phyloP scores from a whole-genome alignment of 2,888 invertebrate species.

The Troides aeacus region DNA sequence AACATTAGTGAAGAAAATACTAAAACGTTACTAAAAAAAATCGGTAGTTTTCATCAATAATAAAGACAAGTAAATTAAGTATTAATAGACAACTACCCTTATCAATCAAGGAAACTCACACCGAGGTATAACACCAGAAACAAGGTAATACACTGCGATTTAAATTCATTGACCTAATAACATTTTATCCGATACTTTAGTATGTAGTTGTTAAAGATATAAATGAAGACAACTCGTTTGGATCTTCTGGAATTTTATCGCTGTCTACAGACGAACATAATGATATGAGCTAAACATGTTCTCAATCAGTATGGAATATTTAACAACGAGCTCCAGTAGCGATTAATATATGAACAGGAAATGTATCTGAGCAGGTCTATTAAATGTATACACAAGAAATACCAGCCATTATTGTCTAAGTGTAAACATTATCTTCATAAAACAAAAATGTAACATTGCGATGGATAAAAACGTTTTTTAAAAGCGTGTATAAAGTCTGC shows the following conservation, averaged over 20 bases:
- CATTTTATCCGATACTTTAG: not conserved
- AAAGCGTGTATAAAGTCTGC: not conserved
- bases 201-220: not conserved
- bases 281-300: not conserved
- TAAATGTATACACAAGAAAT: constrained; percentile 1
- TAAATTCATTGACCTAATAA: not conserved
- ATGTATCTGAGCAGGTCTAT: not conserved
- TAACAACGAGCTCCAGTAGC: not conserved
- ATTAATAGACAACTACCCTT: too few species aligned
- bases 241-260: not conserved
- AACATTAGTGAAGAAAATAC: too few species aligned
- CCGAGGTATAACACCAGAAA: too few species aligned
- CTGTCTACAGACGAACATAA: not conserved
- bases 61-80: too few species aligned
- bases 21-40: too few species aligned
- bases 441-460: not conserved
- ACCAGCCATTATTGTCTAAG: not conserved
- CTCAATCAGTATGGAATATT: not conserved
- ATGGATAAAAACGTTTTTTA: not conserved
- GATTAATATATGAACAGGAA: constrained; percentile 1
- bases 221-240: not conserved
- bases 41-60: too few species aligned
- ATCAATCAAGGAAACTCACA: too few species aligned
- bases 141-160: too few species aligned
- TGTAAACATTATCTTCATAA: constrained; percentile 1